phyloP scores from a whole-genome alignment of 2,113 vertebrate species.

The Lates calcarifer region DNA sequence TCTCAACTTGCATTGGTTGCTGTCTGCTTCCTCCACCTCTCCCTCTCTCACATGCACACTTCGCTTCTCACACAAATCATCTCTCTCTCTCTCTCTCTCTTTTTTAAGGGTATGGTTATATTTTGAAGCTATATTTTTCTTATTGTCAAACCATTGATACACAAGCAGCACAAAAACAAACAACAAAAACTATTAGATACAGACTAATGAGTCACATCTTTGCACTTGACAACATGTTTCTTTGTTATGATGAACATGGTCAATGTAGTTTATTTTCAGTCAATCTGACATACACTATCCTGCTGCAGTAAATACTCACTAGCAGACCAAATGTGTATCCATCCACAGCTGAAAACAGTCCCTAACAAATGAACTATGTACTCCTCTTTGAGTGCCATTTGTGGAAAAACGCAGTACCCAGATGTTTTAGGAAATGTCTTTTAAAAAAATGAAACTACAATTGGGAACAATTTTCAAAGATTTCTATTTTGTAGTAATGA shows the following conservation, averaged over 20 bases:
- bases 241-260: not conserved
- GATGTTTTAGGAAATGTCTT: not conserved
- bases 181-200: constrained; percentile 1
- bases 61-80: constrained; percentile 31
- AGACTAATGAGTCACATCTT: not conserved
- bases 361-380: not conserved
- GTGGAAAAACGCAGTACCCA: not conserved
- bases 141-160: not conserved
- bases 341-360: not conserved
- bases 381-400: not conserved
- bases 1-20: constrained; percentile 37
- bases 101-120: not conserved
- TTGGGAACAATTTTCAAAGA: not conserved
- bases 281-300: not conserved
- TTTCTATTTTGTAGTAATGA: not conserved
- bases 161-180: not conserved
- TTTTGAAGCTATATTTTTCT: constrained; percentile 13
- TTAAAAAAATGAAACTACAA: not conserved
- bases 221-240: not conserved
- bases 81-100: constrained; percentile 17
- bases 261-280: not conserved
- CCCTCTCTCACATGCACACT: constrained; percentile 22
- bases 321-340: not conserved
- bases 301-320: not conserved
- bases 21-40: constrained; percentile 57